Evolutionary conservation across 2,113 vertebrate genomes (phyloP), one percentile per base, ranked within the genome.

Genomic region (Microtus pennsylvanicus): DNA sequence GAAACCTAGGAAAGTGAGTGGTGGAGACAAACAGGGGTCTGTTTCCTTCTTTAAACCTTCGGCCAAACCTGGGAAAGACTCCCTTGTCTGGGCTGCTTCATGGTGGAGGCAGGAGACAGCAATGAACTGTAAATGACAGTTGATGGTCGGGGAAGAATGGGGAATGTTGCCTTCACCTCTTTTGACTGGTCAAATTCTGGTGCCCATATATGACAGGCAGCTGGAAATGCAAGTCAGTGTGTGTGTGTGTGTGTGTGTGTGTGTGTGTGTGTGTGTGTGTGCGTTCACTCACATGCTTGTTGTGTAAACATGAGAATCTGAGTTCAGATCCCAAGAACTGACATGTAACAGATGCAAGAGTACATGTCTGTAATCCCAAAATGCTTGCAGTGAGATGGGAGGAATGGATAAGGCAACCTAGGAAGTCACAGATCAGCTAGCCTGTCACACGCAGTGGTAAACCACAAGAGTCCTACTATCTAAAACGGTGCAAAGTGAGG

Each of bases 21-120:
- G 4, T 52, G 10, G 22, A 24, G 16, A 2, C 6, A 26, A 4
- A 9, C 19, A 45, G 24, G 28, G 4, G 4, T 14, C 0, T 52
- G 24, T 4, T 67, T 52, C 33, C 50, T 22, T 87, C 69, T 77
- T 16, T 72, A 3, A 35, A 77, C 33, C 9, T 83, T 70, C 26
- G n/a, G 14, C 13, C 61, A 85, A 55, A 45, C 35, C 77, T 24
- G 33, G 42, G 82, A 63, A 67, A 77, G 11, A 17, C 1, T 65
- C 35, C 85, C 35, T 16, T 10, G 38, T 74, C 86, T 72, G 52
- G 22, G 21, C 9, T 42, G 77, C 35, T 89, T 83, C 77, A 78
- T 4, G 38, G 22, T 6, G 2, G 52, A 47, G 0, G 45, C 38
- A 86, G 82, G 61, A 67, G 63, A 67, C 16, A 86, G 10, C 61